These are phyloP conservation scores for Fregetta grallaria DNA, from an alignment of 2,113 vertebrate genomes.

Conservation along the genomic window DNA sequence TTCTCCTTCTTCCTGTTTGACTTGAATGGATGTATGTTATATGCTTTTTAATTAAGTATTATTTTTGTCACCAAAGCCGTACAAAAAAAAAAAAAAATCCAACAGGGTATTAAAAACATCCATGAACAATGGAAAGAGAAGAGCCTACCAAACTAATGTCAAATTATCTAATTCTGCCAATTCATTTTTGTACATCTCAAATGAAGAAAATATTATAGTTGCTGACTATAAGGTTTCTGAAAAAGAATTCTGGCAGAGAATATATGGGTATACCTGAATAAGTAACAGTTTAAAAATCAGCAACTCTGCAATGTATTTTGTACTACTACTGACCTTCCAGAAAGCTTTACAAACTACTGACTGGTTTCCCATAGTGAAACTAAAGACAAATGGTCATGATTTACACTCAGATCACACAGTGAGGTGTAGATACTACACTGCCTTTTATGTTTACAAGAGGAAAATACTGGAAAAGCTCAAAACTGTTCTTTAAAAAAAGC, in stretches of 20 bases:
- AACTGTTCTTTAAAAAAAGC: background rate
- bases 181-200: background rate
- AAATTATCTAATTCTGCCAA: background rate
- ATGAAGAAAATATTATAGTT: background rate
- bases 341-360: background rate
- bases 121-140: background rate
- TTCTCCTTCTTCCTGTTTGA: background rate
- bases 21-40: background rate
- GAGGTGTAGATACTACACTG: background rate
- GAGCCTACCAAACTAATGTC: background rate
- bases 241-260: background rate
- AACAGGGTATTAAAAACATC: background rate
- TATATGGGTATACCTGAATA: background rate
- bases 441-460: background rate
- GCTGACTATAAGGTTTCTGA: background rate
- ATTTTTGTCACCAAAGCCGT: background rate
- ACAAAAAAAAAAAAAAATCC: background rate
- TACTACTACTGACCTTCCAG: background rate
- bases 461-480: background rate
- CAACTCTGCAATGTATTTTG: background rate
- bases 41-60: background rate
- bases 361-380: background rate
- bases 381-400: background rate
- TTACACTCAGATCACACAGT: background rate
- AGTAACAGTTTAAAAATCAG: background rate